Conservation (phyloP, 2,797 vertebrate species). For the Falco rusticolus region DNA sequence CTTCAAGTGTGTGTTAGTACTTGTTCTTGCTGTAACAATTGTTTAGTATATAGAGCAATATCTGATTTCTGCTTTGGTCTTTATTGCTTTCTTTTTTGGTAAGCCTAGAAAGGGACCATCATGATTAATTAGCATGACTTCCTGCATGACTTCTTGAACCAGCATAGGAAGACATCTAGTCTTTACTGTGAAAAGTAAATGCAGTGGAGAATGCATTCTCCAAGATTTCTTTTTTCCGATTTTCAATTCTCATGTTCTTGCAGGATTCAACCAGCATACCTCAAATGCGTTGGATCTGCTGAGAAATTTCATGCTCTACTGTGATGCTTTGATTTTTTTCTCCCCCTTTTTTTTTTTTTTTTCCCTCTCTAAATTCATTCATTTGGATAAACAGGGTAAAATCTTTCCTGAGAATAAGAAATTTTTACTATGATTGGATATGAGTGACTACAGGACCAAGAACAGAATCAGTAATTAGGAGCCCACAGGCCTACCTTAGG, state of each 20-base stretch:
- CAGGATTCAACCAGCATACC: not conserved
- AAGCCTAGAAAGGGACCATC: not conserved
- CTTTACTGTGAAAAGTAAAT: not conserved
- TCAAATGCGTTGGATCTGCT: not conserved
- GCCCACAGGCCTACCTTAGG: not conserved
- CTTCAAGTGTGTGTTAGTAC: not conserved
- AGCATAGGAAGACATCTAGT: not conserved
- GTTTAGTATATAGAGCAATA: not conserved
- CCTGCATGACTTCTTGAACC: not conserved
- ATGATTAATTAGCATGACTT: not conserved
- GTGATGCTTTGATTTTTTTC: not conserved
- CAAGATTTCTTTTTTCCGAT: not conserved
- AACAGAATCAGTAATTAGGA: not conserved
- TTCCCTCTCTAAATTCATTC: not conserved
- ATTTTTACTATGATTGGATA: not conserved
- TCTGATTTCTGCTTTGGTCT: not conserved
- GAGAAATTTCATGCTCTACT: not conserved
- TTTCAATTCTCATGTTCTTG: not conserved
- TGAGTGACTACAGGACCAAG: not conserved
- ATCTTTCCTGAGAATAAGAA: not conserved
- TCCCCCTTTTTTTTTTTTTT: not conserved
- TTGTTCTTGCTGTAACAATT: not conserved
- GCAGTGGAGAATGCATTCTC: not conserved
- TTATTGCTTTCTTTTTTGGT: not conserved
- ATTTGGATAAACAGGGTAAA: not conserved